phyloP scores from a whole-genome alignment of 2,888 invertebrate genomes.

The Amiota communis region DNA sequence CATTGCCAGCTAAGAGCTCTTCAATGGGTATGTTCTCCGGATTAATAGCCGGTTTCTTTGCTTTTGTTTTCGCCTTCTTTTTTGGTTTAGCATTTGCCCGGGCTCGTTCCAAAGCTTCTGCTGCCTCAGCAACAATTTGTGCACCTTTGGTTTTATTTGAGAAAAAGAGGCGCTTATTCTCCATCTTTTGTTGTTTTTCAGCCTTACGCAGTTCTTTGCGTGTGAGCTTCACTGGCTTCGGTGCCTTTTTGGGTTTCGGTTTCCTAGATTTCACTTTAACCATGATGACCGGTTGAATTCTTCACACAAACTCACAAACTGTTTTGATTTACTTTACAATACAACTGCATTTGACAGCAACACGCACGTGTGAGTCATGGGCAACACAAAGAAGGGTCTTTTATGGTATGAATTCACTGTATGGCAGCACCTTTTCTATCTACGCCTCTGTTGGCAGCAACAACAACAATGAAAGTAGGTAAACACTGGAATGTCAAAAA shows the following conservation, averaged over 20 bases:
- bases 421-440: not conserved
- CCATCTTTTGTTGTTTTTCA: slow-evolving; percentile 81
- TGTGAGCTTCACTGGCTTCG: slow-evolving; percentile 63
- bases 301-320: not conserved
- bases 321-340: not conserved
- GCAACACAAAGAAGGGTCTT: not conserved
- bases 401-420: not conserved
- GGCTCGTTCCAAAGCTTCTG: slow-evolving; percentile 41
- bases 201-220: slow-evolving; percentile 84
- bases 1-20: slow-evolving; percentile 52
- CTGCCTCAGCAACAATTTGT: slow-evolving; percentile 57
- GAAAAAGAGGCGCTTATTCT: slow-evolving; percentile 70
- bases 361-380: slow-evolving; percentile 25
- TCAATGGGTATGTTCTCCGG: slow-evolving; percentile 58
- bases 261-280: slow-evolving; percentile 50
- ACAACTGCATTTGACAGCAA: slow-evolving; percentile 44
- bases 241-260: slow-evolving; percentile 39
- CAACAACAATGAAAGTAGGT: not conserved
- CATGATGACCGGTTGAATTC: slow-evolving; percentile 47
- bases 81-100: slow-evolving; percentile 29
- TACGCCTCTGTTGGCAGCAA: slow-evolving; percentile 8
- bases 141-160: slow-evolving; percentile 63
- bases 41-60: slow-evolving; percentile 40
- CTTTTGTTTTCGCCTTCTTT: slow-evolving; percentile 35
- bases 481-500: not conserved